phyloP scores from a whole-genome alignment of 2,888 invertebrate genomes.

The Idaea biselata region DNA sequence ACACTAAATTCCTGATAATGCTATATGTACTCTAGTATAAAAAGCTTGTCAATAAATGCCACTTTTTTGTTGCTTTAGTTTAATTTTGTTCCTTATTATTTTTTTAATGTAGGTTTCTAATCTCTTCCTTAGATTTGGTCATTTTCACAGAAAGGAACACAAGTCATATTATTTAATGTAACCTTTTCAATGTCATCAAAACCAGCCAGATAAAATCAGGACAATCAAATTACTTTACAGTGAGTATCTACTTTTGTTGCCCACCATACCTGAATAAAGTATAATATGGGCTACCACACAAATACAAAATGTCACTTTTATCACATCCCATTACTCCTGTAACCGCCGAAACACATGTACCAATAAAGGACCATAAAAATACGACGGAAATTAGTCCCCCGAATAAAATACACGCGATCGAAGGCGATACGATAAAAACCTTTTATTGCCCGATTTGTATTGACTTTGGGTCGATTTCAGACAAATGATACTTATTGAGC shows the following conservation, averaged over 20 bases:
- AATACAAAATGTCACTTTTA: constrained; percentile 1
- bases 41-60: too few relatives aligned
- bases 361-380: constrained; percentile 41
- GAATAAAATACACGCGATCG: constrained; percentile 53
- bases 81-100: too few relatives aligned
- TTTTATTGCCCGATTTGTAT: constrained; percentile 54
- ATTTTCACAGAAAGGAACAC: too few relatives aligned
- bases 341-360: constrained; percentile 33
- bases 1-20: too few relatives aligned
- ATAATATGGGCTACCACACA: not conserved
- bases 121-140: too few relatives aligned
- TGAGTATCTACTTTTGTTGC: not conserved
- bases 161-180: too few relatives aligned
- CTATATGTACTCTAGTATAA: too few relatives aligned
- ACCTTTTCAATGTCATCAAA: too few relatives aligned
- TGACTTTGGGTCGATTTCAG: constrained; percentile 17
- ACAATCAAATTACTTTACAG: too few relatives aligned
- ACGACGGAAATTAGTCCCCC: constrained; percentile 62
- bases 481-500: constrained; percentile 7
- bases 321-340: constrained; percentile 10
- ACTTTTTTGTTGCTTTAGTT: too few relatives aligned
- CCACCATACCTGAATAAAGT: not conserved
- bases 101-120: too few relatives aligned
- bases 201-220: too few relatives aligned
- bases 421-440: constrained; percentile 49